Conservation (phyloP, 2,888 invertebrate genomes). For the Lissonota sp. region DNA sequence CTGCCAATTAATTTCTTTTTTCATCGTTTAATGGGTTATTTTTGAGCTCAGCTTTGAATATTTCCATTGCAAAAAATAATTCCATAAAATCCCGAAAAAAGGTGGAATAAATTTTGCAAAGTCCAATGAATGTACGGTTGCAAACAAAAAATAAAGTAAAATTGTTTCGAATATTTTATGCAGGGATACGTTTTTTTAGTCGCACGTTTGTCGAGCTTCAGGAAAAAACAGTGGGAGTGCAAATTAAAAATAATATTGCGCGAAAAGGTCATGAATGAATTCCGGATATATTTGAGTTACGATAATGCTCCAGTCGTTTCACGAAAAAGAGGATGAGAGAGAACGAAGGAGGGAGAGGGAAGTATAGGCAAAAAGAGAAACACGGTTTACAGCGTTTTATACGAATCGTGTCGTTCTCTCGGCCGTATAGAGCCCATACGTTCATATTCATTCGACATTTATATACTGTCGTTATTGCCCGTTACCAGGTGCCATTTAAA, state of each 20-base stretch:
- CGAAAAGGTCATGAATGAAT: constrained; percentile 42
- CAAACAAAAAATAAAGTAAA: background rate
- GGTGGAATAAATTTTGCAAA: too few species aligned
- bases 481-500: constrained; percentile 12
- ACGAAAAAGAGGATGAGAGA: background rate
- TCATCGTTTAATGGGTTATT: too few species aligned
- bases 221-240: background rate
- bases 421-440: constrained; percentile 8
- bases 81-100: too few species aligned
- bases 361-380: background rate
- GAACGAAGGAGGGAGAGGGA: background rate
- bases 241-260: constrained; percentile 35
- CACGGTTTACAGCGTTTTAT: background rate
- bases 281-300: constrained; percentile 32
- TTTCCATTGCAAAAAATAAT: too few species aligned
- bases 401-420: constrained; percentile 5
- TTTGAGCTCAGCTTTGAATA: too few species aligned
- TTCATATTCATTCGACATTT: constrained; percentile 52
- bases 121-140: too few species aligned
- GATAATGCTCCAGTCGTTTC: constrained; percentile 41
- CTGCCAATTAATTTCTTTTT: too few species aligned
- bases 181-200: background rate
- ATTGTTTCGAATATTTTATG: background rate
- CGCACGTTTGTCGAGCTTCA: background rate
- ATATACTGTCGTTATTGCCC: constrained; percentile 42